Base-by-base conservation (phyloP, 1,140 invertebrate genomes). In the Sycobia sp. region DNA sequence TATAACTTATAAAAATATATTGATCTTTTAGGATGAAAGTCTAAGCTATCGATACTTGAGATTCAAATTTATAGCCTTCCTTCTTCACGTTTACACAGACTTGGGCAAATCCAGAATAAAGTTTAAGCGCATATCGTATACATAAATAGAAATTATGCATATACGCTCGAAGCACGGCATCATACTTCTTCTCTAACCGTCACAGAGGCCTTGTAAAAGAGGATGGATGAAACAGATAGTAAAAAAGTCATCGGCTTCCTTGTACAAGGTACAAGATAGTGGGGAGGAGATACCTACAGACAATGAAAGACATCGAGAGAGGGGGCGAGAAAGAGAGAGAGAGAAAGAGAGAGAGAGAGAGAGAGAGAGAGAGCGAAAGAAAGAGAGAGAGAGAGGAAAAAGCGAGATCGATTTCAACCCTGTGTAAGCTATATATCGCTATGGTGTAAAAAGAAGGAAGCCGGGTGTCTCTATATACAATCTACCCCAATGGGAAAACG, bases 401-500 rank as follows among this genome's bases (percentile, higher is more conserved):
- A n/a, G 29, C 29, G 25, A 62, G 34, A 64, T 64, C 62, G 62
- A 64, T 64, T 58, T 36, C 36, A 22, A 11, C 29, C 20, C 53
- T 39, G 20, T 38, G 11, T 1, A 11, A 10, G 8, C 11, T 46
- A 50, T 62, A 62, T 20, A 57, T 9, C 54, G 54, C 16, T 57
- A 43, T 44, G 44, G 38, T 47, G 38, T 44, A 44, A 64, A 57
- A 57, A 57, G 47, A 29, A 27, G 58, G 32, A 36, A 58, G 36
- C 18, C 47, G 29, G 23, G 22, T 20, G 27, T 38, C 39, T 55
- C 50, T 38, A 43, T 18, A 43, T 14, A 54, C 20, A n/a, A 46
- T 62, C 59, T 54, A 49, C 53, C 25, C 41, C 54, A 46, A 64
- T 64, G 62, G 62, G 39, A 64, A 57, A 51, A 51, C 54, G 62